Conservation (phyloP, 2,797 vertebrate genomes). For the Odontamblyopus lacepedii region DNA sequence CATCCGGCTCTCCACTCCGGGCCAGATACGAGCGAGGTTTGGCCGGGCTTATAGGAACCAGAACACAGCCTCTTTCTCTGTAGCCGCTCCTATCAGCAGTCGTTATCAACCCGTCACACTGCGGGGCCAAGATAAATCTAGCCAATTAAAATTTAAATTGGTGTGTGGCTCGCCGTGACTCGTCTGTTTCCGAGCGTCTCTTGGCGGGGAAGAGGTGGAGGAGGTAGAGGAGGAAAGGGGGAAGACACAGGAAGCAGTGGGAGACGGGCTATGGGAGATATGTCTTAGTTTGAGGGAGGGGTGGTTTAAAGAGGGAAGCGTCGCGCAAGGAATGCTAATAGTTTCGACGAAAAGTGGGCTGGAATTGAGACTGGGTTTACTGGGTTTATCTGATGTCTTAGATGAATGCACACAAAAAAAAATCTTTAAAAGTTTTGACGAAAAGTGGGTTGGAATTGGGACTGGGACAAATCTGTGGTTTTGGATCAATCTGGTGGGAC, state of each 20-base stretch:
- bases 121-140: conserved; percentile 79
- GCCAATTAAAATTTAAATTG: conserved; percentile 85
- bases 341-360: neutral
- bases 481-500: too few species aligned
- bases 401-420: too few species aligned
- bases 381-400: too few species aligned
- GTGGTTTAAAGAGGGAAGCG: neutral
- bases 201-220: conserved; percentile 18
- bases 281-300: conserved; percentile 21
- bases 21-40: conserved; percentile 53
- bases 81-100: conserved; percentile 67
- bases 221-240: conserved; percentile 15
- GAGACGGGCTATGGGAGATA: conserved; percentile 27
- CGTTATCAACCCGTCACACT: conserved; percentile 80
- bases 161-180: conserved; percentile 75
- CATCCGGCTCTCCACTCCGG: conserved; percentile 52
- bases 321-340: neutral
- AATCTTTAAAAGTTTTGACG: too few species aligned
- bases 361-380: neutral
- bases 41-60: conserved; percentile 49
- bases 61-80: conserved; percentile 61
- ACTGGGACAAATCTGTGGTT: too few species aligned
- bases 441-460: too few species aligned
- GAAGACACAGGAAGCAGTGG: conserved; percentile 13
- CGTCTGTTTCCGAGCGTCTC: conserved; percentile 46